phyloP scores from a whole-genome alignment of 2,113 vertebrate genomes.

The Ariopsis seemanni region DNA sequence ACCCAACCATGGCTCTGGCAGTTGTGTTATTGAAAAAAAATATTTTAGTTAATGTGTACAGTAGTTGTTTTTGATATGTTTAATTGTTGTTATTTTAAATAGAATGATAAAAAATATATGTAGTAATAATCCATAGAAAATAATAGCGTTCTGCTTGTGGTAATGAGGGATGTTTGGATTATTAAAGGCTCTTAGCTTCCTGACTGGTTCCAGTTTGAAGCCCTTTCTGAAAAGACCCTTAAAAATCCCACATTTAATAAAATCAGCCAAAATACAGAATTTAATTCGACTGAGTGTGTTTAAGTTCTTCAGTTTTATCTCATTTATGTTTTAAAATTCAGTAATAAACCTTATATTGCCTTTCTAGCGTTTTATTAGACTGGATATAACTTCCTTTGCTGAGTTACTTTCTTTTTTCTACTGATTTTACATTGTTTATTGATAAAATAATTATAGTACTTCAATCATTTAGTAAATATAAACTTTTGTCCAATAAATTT shows the following conservation, averaged over 20 bases:
- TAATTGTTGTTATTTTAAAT: not conserved
- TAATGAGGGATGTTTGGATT: not conserved
- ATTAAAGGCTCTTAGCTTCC: not conserved
- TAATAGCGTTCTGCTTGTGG: not conserved
- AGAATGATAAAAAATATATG: not conserved
- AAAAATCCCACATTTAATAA: too few species aligned
- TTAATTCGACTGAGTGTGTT: not conserved
- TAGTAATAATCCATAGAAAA: not conserved
- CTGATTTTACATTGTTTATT: not conserved
- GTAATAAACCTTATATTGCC: not conserved
- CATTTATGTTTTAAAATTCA: not conserved
- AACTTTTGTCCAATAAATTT: not conserved
- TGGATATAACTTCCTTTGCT: not conserved
- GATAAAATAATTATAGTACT: not conserved
- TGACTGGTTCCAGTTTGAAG: not conserved
- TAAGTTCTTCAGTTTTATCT: not conserved
- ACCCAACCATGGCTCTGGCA: not conserved
- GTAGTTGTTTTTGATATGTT: not conserved
- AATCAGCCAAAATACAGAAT: too few species aligned
- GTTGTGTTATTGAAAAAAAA: not conserved
- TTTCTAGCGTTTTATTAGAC: not conserved
- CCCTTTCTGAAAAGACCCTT: not conserved
- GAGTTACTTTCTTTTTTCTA: not conserved
- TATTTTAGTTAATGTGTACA: not conserved
- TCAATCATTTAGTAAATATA: not conserved